A percentile compares a stretch with the other conserved stretches of the same genome.
phyloP scores from a whole-genome alignment of 2,113 vertebrate genomes.

The Alces alces region DNA sequence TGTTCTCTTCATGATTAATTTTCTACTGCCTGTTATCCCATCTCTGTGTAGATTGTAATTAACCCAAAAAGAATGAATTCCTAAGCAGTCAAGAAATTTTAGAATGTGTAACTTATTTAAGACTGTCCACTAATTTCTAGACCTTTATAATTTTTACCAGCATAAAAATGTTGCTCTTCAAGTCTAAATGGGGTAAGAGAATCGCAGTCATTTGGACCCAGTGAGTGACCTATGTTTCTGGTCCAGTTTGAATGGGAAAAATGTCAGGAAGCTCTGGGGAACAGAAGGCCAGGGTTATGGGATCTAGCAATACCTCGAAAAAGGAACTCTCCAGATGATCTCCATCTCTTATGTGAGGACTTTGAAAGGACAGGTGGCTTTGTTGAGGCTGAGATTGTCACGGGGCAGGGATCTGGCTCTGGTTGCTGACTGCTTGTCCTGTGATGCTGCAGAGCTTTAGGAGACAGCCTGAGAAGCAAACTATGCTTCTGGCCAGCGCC shows the following conservation, averaged over 20 bases:
- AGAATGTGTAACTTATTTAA: not conserved
- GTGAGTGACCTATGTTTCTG: not conserved
- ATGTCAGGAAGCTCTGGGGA: not conserved
- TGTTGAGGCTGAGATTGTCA: not conserved
- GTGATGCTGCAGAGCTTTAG: not conserved
- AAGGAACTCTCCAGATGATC: not conserved
- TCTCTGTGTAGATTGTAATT: not conserved
- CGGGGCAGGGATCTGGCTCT: not conserved
- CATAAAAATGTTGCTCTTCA: not conserved
- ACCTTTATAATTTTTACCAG: not conserved
- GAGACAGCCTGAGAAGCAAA: not conserved
- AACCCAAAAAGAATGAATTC: not conserved
- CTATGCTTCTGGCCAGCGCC: not conserved
- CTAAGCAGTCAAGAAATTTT: not conserved
- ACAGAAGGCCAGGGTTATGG: not conserved
- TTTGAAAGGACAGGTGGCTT: not conserved
- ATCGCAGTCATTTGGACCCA: not conserved
- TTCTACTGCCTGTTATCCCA: not conserved
- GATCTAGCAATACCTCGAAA: not conserved
- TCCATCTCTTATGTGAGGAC: not conserved
- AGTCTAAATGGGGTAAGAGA: not conserved
- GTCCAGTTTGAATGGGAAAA: not conserved
- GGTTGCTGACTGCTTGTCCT: not conserved
- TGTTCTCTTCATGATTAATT: not conserved
- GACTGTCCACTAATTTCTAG: not conserved